Conservation (phyloP, 2,888 invertebrate genomes). For the Nephrotoma flavescens region DNA sequence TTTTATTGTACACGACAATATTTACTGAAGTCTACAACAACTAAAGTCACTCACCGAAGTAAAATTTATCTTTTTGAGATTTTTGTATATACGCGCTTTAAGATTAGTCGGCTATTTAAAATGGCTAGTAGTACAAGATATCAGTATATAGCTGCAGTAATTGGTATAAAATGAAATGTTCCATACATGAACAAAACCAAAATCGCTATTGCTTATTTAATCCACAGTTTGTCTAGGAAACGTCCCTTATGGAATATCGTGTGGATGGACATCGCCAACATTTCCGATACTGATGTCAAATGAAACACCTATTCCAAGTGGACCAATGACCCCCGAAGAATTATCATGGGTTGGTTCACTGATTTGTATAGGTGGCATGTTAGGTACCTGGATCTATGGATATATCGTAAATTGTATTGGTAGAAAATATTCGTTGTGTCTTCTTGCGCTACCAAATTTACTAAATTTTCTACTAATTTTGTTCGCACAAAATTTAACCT, state of each 20-base stretch:
- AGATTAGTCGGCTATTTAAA: background rate
- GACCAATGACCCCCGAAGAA: conserved; percentile 5
- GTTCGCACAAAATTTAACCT: background rate
- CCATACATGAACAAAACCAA: background rate
- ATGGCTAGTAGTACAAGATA: background rate
- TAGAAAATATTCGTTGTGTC: conserved; percentile 4
- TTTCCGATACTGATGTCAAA: conserved; percentile 7
- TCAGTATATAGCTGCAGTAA: background rate
- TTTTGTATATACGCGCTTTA: background rate
- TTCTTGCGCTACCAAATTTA: conserved; percentile 8
- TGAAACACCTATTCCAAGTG: conserved; percentile 7
- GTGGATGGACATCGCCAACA: conserved; percentile 10
- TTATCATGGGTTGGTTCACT: conserved; percentile 8
- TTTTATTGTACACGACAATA: too few species aligned
- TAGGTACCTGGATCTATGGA: conserved; percentile 8
- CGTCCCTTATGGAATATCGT: background rate
- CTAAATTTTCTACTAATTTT: conserved; percentile 3
- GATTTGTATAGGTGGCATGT: conserved; percentile 8
- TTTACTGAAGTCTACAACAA: too few species aligned
- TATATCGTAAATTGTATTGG: conserved; percentile 9
- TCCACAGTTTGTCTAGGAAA: background rate
- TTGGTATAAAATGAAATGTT: background rate
- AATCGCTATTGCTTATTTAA: background rate
- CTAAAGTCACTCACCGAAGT: background rate
- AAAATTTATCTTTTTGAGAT: background rate